A percentile compares a stretch with the other conserved stretches of the same genome.
Evolutionary conservation across 2,113 vertebrate species (phyloP).

Genomic region (Probosciger aterrimus): DNA sequence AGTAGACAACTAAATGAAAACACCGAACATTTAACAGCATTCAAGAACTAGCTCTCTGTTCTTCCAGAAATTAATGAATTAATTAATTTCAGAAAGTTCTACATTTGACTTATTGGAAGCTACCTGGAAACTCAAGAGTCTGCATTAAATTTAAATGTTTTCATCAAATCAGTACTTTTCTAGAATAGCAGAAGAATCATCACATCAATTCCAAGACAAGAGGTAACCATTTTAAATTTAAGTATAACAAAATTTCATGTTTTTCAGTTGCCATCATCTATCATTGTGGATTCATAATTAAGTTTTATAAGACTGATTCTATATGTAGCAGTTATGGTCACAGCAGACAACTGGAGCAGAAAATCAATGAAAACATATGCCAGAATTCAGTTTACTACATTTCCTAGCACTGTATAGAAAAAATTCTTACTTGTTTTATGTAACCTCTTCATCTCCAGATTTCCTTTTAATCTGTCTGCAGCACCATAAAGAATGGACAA

Average conservation of each 20-base stretch:
- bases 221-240: neutral
- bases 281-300: neutral
- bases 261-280: neutral
- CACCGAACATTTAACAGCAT: neutral
- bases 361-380: slow-evolving; percentile 50
- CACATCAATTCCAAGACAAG: neutral
- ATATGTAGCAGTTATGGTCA: neutral
- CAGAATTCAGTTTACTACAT: neutral
- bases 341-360: slow-evolving; percentile 56
- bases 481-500: neutral
- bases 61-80: neutral
- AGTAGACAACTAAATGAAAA: neutral
- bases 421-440: neutral
- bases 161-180: neutral
- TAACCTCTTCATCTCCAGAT: neutral
- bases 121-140: neutral
- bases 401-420: neutral
- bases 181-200: neutral
- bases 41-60: neutral
- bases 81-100: neutral
- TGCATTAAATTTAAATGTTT: neutral
- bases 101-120: neutral
- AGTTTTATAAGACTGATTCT: neutral
- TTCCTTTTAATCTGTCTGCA: neutral
- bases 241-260: neutral